Base-by-base conservation (phyloP, 2,888 invertebrate genomes). In the Drosophila lutescens region DNA sequence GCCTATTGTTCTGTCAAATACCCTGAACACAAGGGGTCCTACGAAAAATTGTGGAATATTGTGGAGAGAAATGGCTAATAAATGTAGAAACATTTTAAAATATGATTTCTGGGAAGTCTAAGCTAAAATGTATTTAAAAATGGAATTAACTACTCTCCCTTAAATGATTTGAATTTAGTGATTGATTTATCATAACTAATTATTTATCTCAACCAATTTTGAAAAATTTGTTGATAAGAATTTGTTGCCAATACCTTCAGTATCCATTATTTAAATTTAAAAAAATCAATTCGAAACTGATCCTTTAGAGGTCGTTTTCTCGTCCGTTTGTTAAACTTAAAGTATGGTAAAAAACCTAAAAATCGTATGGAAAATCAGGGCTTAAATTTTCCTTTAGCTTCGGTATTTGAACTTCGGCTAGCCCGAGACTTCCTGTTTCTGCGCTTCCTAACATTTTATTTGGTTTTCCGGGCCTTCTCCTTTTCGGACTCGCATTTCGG, bases 1-100 rank as follows among this genome's bases (percentile, higher is more conserved):
- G 66, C 36, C 70, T 54, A 62, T 69, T 62, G 69, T 69, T 56
- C 41, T 30, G 55, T 23, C 62, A 20, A 51, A 23, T 56, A 47
- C 69, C 40, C 44, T 51, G 4, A n/a, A 17, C 23, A 40, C 34
- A 59, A 30, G 34, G 10, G n/a, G 59, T 59, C 47, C 23, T 8
- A 13, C 7, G 10, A 17, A 26, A 43, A 36, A 30, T 59, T 36
- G 41, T 17, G 34, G 20, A 20, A 26, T 1, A 23, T 4, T 13
- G n/a, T 13, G 17, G 23, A 2, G 1, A 1, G n/a, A 13, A 12
- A 34, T 1, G 34, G 1, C 23, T 2, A 8, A n/a, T n/a, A n/a
- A 46, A 4, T 1, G 3, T 1, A 7, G 3, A 7, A 23, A 23
- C 7, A 12, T 44, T 23, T 23, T 7, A 26, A 46, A 44, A 26